Evolutionary conservation across 2,888 invertebrate genomes (phyloP), one percentile per base, ranked within the genome.

Genomic region (Patella ulyssiponensis): DNA sequence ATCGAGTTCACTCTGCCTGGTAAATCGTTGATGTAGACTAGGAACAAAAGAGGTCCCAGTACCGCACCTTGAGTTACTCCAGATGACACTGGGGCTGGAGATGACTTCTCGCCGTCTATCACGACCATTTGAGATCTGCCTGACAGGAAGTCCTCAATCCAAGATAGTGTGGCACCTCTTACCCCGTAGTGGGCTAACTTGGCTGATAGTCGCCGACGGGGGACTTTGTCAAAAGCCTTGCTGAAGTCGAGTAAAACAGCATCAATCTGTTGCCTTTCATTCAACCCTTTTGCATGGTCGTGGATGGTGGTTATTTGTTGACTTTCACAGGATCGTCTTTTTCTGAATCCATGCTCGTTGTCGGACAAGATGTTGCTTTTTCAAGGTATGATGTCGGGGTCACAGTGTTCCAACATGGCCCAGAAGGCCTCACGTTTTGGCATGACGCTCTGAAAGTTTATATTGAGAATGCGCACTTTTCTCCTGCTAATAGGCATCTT

Each of bases 1-100:
- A 44, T 71, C 15, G 78, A 81, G 15, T 58, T 70, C 9, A 78
- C 70, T 17, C 73, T 54, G 4, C 27, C 64, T 51, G 82, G 84
- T 11, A n/a, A 80, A 73, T 85, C 85, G 70, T 85, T 83, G 12
- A 84, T 84, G 64, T 77, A 83, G 12, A 81, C 3, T 9, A 83
- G 77, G 76, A 84, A 85, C 23, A 85, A 76, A 14, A 81, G 23
- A 4, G 80, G 84, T 17, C 79, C 84, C 2, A 82, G 76, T 20
- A 83, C 82, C 14, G 81, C 73, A 12, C 80, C 81, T n/a, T n/a
- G n/a, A n/a, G n/a, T n/a, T n/a, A n/a, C 82, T 20, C 84, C 80
- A 15, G 81, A 81, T 52, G 75, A 76, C 0, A 85, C 81, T 11
- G 79, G 44, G 15, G 79, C 75, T 33, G 76, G 69, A 17, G 58